Evolutionary conservation across 2,113 vertebrate genomes (phyloP), one percentile per base, ranked within the genome.

Genomic region (Lepus timidus): DNA sequence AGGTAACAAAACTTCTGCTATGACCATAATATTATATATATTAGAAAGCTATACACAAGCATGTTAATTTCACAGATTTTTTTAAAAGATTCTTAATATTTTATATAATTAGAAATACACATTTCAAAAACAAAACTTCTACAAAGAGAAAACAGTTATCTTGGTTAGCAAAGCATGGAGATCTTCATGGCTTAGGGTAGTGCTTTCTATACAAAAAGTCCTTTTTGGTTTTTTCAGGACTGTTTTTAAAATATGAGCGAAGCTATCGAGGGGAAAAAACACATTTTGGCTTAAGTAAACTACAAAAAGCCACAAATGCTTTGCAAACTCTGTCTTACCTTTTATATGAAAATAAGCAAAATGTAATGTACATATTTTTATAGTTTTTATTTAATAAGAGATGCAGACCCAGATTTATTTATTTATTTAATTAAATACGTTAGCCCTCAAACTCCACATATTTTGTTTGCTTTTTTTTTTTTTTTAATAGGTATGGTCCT

Each of bases 31-130:
- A 99, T 99, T 99, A 98, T 98, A 99, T 99, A 99, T 99, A 99
- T 99, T 99, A 99, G 99, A 99, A 99, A 99, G 99, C 99, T 99
- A 99, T 99, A 99, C 99, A 99, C 99, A 99, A 99, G 99, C 99
- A 99, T 99, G 99, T 99, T 99, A 99, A 99, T 99, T 99, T 99
- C 99, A 99, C 99, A 99, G 99, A 99, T 99, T 99, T 99, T 98
- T 99, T 99, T 98, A 98, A 98, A 99, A 99, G 99, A 99, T 99
- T 99, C 99, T 99, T 99, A 99, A 99, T 99, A 99, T 99, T 99
- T 99, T 99, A 99, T 99, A 99, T 99, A 99, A 99, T 99, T 99
- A 99, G 99, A 99, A 99, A 99, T 99, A 99, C 99, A 99, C 99
- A 99, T 99, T 99, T 99, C 99, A 98, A 98, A 99, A 99, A 99